Evolutionary conservation across 2,797 vertebrate species (phyloP).

Genomic region (Phoeniculus purpureus): DNA sequence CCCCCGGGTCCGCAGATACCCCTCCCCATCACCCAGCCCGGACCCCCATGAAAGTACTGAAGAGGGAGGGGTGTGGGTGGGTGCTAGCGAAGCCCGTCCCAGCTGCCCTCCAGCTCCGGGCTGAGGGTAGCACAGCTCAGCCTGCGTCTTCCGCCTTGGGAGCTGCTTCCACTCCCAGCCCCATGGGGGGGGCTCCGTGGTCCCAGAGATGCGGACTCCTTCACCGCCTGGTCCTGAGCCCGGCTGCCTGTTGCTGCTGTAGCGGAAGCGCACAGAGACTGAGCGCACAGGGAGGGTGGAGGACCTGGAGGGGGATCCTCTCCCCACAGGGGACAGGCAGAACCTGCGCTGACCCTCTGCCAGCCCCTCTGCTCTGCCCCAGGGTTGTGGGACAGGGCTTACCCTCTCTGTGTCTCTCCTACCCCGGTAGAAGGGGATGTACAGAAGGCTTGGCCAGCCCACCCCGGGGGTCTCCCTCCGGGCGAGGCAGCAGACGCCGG

Average conservation of each 20-base stretch:
- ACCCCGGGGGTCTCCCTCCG: background rate
- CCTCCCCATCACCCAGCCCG: background rate
- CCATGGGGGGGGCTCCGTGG: background rate
- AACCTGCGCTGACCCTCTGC: background rate
- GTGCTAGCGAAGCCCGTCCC: background rate
- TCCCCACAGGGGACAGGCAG: no score
- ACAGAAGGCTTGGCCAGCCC: no score
- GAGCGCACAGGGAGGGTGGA: background rate
- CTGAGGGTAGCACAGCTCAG: no score
- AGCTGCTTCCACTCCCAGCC: background rate
- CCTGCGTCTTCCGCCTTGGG: background rate
- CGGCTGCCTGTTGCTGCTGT: slow-evolving; percentile 24
- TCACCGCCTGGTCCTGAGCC: background rate
- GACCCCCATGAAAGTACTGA: rapidly evolving
- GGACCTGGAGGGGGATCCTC: no score
- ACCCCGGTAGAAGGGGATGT: rapidly evolving
- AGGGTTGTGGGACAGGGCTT: background rate
- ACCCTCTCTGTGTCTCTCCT: no score
- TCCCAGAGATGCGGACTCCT: no score
- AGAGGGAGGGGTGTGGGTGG: no score
- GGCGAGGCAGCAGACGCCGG: background rate
- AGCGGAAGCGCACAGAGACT: background rate
- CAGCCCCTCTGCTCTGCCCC: background rate
- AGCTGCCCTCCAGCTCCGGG: background rate
- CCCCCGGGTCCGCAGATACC: background rate